Conservation (phyloP, 2,797 vertebrate genomes). For the Tiaroga cobitis region DNA sequence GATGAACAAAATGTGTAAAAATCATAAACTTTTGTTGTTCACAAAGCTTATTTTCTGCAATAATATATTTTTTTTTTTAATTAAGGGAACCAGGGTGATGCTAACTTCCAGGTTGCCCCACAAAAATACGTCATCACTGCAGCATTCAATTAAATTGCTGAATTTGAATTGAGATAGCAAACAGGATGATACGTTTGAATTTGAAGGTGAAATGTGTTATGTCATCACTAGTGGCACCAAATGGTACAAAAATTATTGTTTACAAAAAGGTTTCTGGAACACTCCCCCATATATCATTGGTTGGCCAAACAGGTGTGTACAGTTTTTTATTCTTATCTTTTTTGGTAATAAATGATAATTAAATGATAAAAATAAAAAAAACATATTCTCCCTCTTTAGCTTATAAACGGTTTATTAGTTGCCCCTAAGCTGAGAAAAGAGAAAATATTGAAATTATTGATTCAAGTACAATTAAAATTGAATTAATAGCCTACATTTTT, state of each 20-base stretch:
- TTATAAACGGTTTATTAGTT: background rate
- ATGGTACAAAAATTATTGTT: background rate
- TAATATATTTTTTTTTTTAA: background rate
- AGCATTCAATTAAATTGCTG: background rate
- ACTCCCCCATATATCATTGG: background rate
- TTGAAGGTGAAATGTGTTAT: background rate
- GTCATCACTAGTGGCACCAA: background rate
- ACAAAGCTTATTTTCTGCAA: too few relatives aligned
- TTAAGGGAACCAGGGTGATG: background rate
- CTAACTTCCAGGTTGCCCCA: background rate
- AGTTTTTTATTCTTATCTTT: too few relatives aligned
- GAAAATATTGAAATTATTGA: too few relatives aligned
- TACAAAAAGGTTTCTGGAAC: background rate
- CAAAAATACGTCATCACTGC: background rate
- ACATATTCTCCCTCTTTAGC: too few relatives aligned
- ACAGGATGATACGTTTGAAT: background rate
- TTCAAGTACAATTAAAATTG: too few relatives aligned
- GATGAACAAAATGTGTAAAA: too few relatives aligned
- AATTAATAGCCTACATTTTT: too few relatives aligned
- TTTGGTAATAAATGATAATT: background rate
- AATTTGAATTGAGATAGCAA: background rate
- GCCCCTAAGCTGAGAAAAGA: too few relatives aligned
- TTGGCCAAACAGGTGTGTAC: background rate
- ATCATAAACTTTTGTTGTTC: too few relatives aligned
- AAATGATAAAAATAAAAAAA: too few relatives aligned